Evolutionary conservation across 2,113 vertebrate species (phyloP).

Genomic region (Elephas maximus): DNA sequence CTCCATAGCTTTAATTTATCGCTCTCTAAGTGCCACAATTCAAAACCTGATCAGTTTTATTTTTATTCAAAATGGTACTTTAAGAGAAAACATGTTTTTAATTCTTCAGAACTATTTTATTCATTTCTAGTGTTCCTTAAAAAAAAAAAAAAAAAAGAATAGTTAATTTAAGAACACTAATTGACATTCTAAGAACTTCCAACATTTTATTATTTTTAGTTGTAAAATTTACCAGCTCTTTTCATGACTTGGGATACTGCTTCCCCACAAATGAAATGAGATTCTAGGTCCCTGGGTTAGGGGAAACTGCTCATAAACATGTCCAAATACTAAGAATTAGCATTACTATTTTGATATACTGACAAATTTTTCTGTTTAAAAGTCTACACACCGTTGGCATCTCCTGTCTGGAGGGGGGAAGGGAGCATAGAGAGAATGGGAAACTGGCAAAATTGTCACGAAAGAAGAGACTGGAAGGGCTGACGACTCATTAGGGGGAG

Average conservation of each 20-base stretch:
- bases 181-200: not conserved
- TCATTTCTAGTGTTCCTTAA: not conserved
- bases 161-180: not conserved
- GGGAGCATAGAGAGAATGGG: too few species aligned
- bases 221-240: not conserved
- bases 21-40: not conserved
- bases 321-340: not conserved
- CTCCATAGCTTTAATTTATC: not conserved
- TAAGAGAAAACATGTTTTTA: not conserved
- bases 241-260: not conserved
- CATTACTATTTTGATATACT: not conserved
- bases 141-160: not conserved
- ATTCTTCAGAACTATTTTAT: constrained; percentile 28
- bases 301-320: not conserved
- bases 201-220: not conserved
- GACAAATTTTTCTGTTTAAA: not conserved
- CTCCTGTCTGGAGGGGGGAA: too few species aligned
- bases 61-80: constrained; percentile 3
- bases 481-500: too few species aligned
- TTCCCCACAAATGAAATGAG: not conserved
- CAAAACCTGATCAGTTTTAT: not conserved
- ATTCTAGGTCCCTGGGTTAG: not conserved
- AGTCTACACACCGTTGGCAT: not conserved
- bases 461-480: too few species aligned
- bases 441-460: too few species aligned